Evolutionary conservation across 2,888 invertebrate species (phyloP), one percentile per base, ranked within the genome.

Genomic region (Acheta domesticus): DNA sequence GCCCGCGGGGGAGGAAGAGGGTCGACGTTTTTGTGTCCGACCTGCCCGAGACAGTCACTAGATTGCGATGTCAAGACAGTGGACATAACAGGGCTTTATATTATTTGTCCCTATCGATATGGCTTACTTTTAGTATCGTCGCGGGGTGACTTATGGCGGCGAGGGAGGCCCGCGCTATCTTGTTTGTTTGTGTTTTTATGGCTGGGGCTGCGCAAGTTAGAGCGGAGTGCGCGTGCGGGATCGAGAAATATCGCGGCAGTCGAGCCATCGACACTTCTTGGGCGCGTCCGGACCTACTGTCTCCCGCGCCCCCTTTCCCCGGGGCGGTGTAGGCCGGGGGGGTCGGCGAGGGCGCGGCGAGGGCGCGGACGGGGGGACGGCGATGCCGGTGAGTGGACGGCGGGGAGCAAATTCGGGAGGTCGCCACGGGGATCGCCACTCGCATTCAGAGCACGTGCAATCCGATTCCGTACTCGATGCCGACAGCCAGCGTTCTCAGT

Each of bases 171-270:
- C 16, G 75, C 78, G 78, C 50, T 80, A 80, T 80, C 80, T 80
- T 80, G 80, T 80, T 80, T 80, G 80, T 80, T 80, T 79, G 79
- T 80, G 79, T 76, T 36, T 79, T 79, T 79, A 79, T 79, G 79
- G 76, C 76, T 20, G 48, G 36, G 23, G 36, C 20, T 20, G 76
- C 20, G 76, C 16, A 48, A 19, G 16, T n/a, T 62, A 19, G 62
- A 62, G 62, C 3, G 62, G 62, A 19, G 62, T 62, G n/a, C n/a
- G 62, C 16, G 62, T 14, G 62, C 5, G 8, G 62, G 62, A 19
- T 62, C 12, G 16, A 62, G 62, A 62, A 19, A 62, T 62, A 62
- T 62, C n/a, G 62, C 14, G 14, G 62, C 62, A 19, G 62, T 62
- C n/a, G 11, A 62, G 14, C 62, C 62, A 62, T 62, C 62, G 62